Conservation (phyloP, 1,140 invertebrate species). For the Bombus impatiens region DNA sequence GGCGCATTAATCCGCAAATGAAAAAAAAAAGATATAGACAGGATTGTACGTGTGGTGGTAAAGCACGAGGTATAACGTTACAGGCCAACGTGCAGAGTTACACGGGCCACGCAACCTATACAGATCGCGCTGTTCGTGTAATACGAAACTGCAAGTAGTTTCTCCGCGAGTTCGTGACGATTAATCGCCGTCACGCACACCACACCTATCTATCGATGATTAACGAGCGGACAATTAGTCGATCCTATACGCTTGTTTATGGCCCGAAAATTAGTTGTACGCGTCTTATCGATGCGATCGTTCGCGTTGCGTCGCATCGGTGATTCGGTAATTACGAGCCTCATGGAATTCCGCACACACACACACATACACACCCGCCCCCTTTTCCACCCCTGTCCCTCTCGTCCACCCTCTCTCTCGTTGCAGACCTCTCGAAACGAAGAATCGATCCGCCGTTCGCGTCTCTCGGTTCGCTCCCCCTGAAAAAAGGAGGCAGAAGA, state of each 20-base stretch:
- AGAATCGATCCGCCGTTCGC: slow-evolving; percentile 72
- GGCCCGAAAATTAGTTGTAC: slow-evolving; percentile 43
- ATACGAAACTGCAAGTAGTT: slow-evolving; percentile 43
- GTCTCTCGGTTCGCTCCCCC: slow-evolving; percentile 58
- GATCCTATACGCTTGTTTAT: slow-evolving; percentile 23
- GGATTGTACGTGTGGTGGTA: not conserved
- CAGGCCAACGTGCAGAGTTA: slow-evolving; percentile 38
- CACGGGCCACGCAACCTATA: slow-evolving; percentile 28
- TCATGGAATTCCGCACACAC: slow-evolving; percentile 3
- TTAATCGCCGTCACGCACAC: slow-evolving; percentile 35
- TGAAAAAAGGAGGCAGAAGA: slow-evolving; percentile 67
- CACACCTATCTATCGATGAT: slow-evolving; percentile 44
- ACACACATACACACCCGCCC: slow-evolving; percentile 1
- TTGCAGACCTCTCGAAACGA: slow-evolving; percentile 64
- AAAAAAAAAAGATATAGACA: not conserved
- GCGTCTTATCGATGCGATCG: slow-evolving; percentile 46
- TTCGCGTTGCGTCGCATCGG: not conserved
- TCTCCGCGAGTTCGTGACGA: slow-evolving; percentile 29
- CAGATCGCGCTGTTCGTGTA: slow-evolving; percentile 34
- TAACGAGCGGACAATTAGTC: slow-evolving; percentile 42
- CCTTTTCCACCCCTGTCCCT: not conserved
- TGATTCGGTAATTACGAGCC: slow-evolving; percentile 58
- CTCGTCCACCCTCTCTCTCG: slow-evolving; percentile 19
- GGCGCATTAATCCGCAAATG: not conserved
- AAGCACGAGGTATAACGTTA: slow-evolving; percentile 40